Evolutionary conservation across 2,888 invertebrate species (phyloP), one percentile per base, ranked within the genome.

Genomic region (Himalopsyche japonica): DNA sequence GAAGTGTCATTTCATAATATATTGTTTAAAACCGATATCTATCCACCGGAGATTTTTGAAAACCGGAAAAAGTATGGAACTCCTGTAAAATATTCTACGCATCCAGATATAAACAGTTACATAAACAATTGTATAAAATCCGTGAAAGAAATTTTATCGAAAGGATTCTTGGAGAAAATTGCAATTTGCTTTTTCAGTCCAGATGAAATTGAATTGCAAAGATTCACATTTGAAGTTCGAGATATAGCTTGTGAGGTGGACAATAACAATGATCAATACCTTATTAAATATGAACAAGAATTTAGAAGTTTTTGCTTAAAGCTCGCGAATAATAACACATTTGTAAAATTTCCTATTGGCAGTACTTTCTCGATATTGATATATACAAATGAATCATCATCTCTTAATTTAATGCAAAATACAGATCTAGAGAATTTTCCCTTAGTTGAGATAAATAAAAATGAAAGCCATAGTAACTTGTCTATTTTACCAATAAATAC

Each of bases 61-160:
- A 91, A 90, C 18, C 93, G 93, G 88, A 94, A 93, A 88, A 94
- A 95, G 87, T 95, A 95, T 88, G 94, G 93, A 78, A 90, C 93
- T 8, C 92, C 93, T 2, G 93, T 95, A 0, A 90, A 94, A 88
- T 92, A 93, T 85, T 94, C 93, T 32, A 90, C 93, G 57, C 95
- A 95, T 89, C 95, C 95, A 47, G 93, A 94, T 88, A 90, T 95
- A 0, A 94, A 93, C 87, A 91, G 93, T 79, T 95, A 95, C 88
- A 92, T 95, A 48, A 91, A 91, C 83, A 90, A 93, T 84, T 92
- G 92, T 85, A 88, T 94, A 80, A 92, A 92, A 89, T 91, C 91
- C 82, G 89, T 93, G 3, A 89, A 89, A 80, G 92, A 91, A 88
- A 92, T 93, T 88, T 88, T 93, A 20, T 93, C 92, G 88, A 90